Percentiles rank a stretch among this genome's conserved stretches.
Evolutionary conservation across 2,113 vertebrate species (phyloP).

Genomic region (Chitala chitala): DNA sequence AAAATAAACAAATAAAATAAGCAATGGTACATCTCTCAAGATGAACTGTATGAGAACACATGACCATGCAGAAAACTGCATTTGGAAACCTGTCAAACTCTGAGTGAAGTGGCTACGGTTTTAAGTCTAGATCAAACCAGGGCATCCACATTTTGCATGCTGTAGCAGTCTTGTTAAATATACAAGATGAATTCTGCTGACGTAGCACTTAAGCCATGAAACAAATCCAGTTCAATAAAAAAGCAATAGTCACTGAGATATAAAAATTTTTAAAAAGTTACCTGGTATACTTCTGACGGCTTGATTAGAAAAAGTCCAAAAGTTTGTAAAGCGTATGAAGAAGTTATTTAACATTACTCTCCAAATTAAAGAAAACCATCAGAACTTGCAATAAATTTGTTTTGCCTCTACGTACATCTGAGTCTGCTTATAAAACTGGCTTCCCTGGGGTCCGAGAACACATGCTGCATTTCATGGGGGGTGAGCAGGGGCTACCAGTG

Average conservation of each 20-base stretch:
- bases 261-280: slow-evolving; percentile 47
- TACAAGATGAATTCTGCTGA: slow-evolving; percentile 35
- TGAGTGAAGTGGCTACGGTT: slow-evolving; percentile 16
- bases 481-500: not conserved
- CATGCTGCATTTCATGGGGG: slow-evolving; percentile 1
- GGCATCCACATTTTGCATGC: slow-evolving; percentile 34
- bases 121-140: slow-evolving; percentile 5
- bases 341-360: slow-evolving; percentile 37
- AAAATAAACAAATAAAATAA: not conserved
- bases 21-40: slow-evolving; percentile 22
- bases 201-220: slow-evolving; percentile 65
- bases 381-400: not conserved
- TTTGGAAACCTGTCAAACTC: not conserved
- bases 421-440: not conserved
- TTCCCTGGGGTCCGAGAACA: not conserved
- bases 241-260: slow-evolving; percentile 27
- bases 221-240: slow-evolving; percentile 71
- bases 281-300: slow-evolving; percentile 74
- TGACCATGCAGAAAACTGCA: slow-evolving; percentile 51
- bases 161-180: slow-evolving; percentile 16
- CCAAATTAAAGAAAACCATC: slow-evolving; percentile 8
- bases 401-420: slow-evolving; percentile 1
- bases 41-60: slow-evolving; percentile 34
- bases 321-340: slow-evolving; percentile 46
- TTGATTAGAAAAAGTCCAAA: slow-evolving; percentile 71